Base-by-base conservation (phyloP, 2,888 invertebrate genomes). In the Drosophila setosimentum region DNA sequence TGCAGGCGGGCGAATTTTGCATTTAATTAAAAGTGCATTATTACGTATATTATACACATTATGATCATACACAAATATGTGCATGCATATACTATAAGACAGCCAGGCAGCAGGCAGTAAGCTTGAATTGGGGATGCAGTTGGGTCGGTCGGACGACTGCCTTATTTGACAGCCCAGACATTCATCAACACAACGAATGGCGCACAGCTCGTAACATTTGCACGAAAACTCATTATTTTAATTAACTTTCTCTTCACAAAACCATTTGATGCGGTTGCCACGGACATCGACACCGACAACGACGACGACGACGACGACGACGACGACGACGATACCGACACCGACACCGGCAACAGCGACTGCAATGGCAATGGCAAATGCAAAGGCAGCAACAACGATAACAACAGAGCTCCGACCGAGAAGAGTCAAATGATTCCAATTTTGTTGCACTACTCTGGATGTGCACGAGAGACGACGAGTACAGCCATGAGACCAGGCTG, bases 221-320 rank as follows among this genome's bases (percentile, higher is more conserved):
- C 83, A 82, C 78, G 82, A 86, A 91, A 91, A 90, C 87, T 90
- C 87, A 91, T 91, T 91, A 91, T 91, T 91, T 91, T 92, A 91
- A 92, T 91, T 92, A 92, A 91, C 91, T 92, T 91, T 91, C 91
- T 89, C 91, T 91, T 87, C 84, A 89, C 81, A 85, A 78, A 80
- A 82, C 74, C 82, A 80, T 80, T 73, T 77, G 74, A 77, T 80
- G 77, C 60, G 88, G 76, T 79, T 79, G 73, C 76, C 80, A 77
- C 80, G 71, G 74, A 80, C 73, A 80, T 78, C 80, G 76, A 84
- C 80, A 76, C 69, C 72, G 66, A 64, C 62, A 59, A 8, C 68
- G 27, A 32, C 65, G 13, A 45, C 40, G 50, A 21, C 72, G 33
- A 16, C 53, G 21, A 29, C 29, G n/a, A 8, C 80, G 69, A 72